These are phyloP conservation scores for Chinchilla lanigera DNA, from an alignment of 2,113 vertebrate genomes.

Conservation along the genomic window DNA sequence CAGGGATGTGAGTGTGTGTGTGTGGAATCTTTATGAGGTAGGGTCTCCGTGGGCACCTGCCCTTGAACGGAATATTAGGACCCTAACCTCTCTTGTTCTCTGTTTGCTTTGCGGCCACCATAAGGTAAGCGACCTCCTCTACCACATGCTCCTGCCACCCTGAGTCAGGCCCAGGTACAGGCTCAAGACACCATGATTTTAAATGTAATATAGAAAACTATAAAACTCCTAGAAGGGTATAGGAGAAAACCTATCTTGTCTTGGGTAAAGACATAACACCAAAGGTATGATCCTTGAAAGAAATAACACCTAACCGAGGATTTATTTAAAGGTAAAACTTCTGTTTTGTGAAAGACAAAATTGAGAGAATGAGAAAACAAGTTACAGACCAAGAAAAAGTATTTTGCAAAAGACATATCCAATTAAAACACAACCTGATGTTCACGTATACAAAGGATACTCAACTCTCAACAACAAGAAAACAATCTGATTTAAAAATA, in stretches of 20 bases:
- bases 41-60: not conserved
- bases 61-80: not conserved
- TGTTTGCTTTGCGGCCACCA: not conserved
- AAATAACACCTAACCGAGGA: not conserved
- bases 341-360: not conserved
- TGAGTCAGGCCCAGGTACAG: not conserved
- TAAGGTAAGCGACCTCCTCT: not conserved
- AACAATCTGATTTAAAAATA: not conserved
- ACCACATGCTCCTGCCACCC: not conserved
- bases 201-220: not conserved
- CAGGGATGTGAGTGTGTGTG: not conserved
- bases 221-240: not conserved
- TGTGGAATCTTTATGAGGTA: not conserved
- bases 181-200: not conserved
- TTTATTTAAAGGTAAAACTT: conserved; percentile 27
- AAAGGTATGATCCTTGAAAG: not conserved
- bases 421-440: not conserved
- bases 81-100: not conserved
- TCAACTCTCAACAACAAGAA: not conserved
- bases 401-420: not conserved
- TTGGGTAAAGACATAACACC: not conserved
- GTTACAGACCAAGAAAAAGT: not conserved
- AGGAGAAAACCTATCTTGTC: not conserved
- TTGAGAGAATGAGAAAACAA: not conserved
- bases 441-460: not conserved